A percentile compares a stretch with the other conserved stretches of the same genome.
phyloP scores from a whole-genome alignment of 2,888 invertebrate genomes.

The Tetragnatha montana region DNA sequence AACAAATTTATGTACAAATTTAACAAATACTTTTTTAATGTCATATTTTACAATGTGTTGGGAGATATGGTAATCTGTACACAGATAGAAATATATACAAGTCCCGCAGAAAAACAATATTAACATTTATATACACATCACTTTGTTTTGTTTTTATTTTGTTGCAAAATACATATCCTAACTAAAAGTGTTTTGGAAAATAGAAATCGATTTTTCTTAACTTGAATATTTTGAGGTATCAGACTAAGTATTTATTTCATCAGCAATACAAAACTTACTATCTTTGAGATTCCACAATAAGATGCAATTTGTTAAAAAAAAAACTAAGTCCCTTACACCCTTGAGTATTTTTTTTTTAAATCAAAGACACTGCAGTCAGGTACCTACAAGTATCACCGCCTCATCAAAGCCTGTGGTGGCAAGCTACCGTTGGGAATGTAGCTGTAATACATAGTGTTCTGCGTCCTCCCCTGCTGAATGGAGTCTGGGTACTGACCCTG shows the following conservation, averaged over 20 bases:
- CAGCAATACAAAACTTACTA: constrained; percentile 28
- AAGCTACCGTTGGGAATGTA: constrained; percentile 84
- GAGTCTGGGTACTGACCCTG: constrained; percentile 76
- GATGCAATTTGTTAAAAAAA: not conserved
- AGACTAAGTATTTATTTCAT: constrained; percentile 29
- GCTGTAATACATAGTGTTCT: constrained; percentile 84
- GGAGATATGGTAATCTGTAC: constrained; percentile 58
- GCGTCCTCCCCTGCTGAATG: constrained; percentile 76
- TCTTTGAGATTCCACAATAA: constrained; percentile 39
- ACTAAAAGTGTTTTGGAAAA: constrained; percentile 62
- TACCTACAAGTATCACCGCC: constrained; percentile 75
- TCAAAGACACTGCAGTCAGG: constrained; percentile 11
- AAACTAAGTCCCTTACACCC: not conserved
- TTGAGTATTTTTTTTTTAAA: constrained; percentile 4
- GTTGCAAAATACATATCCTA: constrained; percentile 59
- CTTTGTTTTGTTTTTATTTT: constrained; percentile 2
- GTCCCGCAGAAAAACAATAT: constrained; percentile 42
- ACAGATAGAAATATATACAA: constrained; percentile 55
- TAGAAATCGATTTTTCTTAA: constrained; percentile 51
- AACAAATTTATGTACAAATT: constrained; percentile 64
- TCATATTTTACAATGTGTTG: constrained; percentile 55
- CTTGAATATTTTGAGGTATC: constrained; percentile 53
- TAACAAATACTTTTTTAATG: constrained; percentile 60
- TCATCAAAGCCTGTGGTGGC: constrained; percentile 84
- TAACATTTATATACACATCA: constrained; percentile 62